Percentiles rank a stretch among this genome's conserved stretches.
Evolutionary conservation across 2,113 vertebrate species (phyloP).

Genomic region (Platycercus adscitus): DNA sequence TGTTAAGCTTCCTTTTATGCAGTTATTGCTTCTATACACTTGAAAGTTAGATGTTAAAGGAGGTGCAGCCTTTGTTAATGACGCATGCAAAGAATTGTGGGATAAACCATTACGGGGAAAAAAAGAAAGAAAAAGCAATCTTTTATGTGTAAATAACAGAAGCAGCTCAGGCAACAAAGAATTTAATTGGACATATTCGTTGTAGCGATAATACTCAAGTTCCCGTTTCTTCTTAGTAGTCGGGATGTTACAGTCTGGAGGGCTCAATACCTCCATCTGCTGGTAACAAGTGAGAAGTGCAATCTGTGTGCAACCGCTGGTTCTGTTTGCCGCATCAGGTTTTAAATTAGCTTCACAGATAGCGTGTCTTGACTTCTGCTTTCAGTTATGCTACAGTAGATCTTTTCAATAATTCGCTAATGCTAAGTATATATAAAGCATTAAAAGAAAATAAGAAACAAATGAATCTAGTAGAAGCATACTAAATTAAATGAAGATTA

Average conservation of each 20-base stretch:
- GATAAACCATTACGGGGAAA: rapidly evolving
- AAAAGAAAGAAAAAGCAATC: background rate
- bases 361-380: background rate
- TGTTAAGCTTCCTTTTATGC: background rate
- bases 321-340: rapidly evolving
- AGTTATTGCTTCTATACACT: background rate
- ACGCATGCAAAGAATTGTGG: background rate
- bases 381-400: background rate
- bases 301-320: background rate
- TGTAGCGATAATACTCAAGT: background rate
- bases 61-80: background rate
- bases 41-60: background rate
- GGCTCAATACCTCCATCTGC: conserved; percentile 43
- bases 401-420: background rate
- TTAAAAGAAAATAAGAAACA: background rate
- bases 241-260: background rate
- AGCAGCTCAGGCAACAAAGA: background rate
- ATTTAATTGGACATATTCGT: background rate
- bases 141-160: background rate
- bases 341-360: background rate
- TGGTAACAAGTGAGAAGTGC: conserved; percentile 18
- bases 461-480: background rate
- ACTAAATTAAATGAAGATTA: background rate
- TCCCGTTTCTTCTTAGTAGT: rapidly evolving
- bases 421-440: background rate